A percentile compares a stretch with the other conserved stretches of the same genome.
phyloP scores from a whole-genome alignment of 30 jellyfish, hydroid and myxozoan species.

The Chrysaora quinquecirrha region DNA sequence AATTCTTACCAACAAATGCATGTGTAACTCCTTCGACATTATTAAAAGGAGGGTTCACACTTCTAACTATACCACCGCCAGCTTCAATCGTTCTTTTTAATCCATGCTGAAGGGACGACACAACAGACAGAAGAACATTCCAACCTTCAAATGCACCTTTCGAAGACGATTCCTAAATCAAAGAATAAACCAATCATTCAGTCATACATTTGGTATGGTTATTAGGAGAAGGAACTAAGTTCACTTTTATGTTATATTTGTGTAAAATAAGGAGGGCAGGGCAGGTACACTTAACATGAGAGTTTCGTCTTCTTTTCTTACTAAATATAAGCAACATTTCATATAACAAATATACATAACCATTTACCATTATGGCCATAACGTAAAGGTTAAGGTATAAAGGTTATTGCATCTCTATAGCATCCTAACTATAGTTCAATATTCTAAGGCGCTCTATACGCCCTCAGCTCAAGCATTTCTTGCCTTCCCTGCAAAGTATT shows the following conservation, averaged over 20 bases:
- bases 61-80: constrained; percentile 84
- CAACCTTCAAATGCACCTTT: constrained; percentile 89
- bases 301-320: no score
- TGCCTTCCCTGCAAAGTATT: no score
- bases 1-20: constrained; percentile 77
- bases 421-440: no score
- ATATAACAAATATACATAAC: no score
- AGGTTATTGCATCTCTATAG: no score
- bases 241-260: background rate
- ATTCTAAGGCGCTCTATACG: no score
- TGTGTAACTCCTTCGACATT: constrained; percentile 82
- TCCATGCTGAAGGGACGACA: constrained; percentile 69
- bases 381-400: no score
- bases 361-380: no score
- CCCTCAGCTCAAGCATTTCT: no score
- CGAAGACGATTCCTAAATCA: constrained; percentile 29
- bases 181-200: background rate
- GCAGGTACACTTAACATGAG: background rate
- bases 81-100: constrained; percentile 89
- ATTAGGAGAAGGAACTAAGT: no score
- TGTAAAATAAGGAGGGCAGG: background rate
- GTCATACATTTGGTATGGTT: no score
- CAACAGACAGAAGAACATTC: constrained; percentile 86
- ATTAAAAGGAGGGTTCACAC: constrained; percentile 77
- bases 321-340: background rate